Conservation (phyloP, 2,888 invertebrate species). For the Polydrusus pterygomalis region DNA sequence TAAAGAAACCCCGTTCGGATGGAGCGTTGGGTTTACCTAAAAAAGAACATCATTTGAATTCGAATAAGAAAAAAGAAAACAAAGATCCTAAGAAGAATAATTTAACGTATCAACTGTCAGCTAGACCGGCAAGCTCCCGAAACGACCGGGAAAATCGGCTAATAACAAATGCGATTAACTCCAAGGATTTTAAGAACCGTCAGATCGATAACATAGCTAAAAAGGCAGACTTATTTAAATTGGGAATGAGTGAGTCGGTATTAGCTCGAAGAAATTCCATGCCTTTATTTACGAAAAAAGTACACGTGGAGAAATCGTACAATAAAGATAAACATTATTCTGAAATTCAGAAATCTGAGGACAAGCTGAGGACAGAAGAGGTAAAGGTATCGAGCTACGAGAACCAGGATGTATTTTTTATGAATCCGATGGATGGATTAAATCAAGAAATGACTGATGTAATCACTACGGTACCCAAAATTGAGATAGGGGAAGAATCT, state of each 20-base stretch:
- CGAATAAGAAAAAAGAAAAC: no score
- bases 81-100: no score
- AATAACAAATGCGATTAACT: neutral
- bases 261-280: neutral
- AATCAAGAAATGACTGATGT: constrained; percentile 42
- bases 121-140: no score
- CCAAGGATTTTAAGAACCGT: no score
- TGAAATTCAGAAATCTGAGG: neutral
- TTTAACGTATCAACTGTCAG: no score
- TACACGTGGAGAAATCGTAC: neutral
- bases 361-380: neutral
- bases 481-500: constrained; percentile 52
- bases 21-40: constrained; percentile 19
- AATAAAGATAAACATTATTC: neutral
- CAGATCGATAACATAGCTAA: no score
- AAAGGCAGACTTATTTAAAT: no score
- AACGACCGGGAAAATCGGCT: no score
- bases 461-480: constrained; percentile 27
- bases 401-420: constrained; percentile 33
- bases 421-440: constrained; percentile 42
- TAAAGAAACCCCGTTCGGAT: constrained; percentile 30
- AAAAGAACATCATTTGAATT: no score
- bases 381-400: neutral
- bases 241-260: no score
- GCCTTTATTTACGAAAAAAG: neutral